Conservation (phyloP, 2,888 invertebrate species). For the Aethes cnicana region DNA sequence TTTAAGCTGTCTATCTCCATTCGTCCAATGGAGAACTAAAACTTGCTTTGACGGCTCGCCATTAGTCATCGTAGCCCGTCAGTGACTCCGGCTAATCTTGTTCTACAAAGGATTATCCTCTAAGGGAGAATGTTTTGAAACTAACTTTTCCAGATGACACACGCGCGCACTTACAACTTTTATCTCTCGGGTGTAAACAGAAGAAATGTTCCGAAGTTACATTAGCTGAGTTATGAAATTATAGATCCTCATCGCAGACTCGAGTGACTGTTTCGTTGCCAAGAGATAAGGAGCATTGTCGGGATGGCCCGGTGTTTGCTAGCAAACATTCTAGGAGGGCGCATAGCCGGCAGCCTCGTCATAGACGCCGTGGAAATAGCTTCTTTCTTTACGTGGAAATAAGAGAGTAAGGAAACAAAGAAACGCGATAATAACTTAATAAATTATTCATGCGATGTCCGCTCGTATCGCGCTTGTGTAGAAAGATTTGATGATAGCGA, state of each 20-base stretch:
- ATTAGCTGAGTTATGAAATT: slow-evolving; percentile 46
- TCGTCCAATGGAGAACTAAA: slow-evolving; percentile 32
- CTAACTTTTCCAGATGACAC: slow-evolving; percentile 48
- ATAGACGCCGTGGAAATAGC: slow-evolving; percentile 40
- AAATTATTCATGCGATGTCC: slow-evolving; percentile 64
- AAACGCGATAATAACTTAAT: slow-evolving; percentile 56
- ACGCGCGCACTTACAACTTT: slow-evolving; percentile 38
- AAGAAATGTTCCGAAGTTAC: slow-evolving; percentile 41
- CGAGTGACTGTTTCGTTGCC: slow-evolving; percentile 42
- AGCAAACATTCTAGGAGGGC: slow-evolving; percentile 45
- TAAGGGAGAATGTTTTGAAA: slow-evolving; percentile 46
- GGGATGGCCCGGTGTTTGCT: slow-evolving; percentile 46
- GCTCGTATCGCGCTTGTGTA: slow-evolving; percentile 49
- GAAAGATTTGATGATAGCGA: slow-evolving; percentile 58
- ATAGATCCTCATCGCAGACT: slow-evolving; percentile 41
- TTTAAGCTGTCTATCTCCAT: slow-evolving; percentile 20
- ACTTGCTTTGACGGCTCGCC: slow-evolving; percentile 51
- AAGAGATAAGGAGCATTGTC: slow-evolving; percentile 51
- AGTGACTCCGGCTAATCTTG: slow-evolving; percentile 55
- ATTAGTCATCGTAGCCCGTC: slow-evolving; percentile 57
- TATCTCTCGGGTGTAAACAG: slow-evolving; percentile 44
- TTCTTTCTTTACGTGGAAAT: slow-evolving; percentile 44
- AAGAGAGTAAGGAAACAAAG: slow-evolving; percentile 52
- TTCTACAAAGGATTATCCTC: slow-evolving; percentile 63
- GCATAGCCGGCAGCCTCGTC: slow-evolving; percentile 41